Base-by-base conservation (phyloP, 2,888 invertebrate species). In the Ischnura elegans region DNA sequence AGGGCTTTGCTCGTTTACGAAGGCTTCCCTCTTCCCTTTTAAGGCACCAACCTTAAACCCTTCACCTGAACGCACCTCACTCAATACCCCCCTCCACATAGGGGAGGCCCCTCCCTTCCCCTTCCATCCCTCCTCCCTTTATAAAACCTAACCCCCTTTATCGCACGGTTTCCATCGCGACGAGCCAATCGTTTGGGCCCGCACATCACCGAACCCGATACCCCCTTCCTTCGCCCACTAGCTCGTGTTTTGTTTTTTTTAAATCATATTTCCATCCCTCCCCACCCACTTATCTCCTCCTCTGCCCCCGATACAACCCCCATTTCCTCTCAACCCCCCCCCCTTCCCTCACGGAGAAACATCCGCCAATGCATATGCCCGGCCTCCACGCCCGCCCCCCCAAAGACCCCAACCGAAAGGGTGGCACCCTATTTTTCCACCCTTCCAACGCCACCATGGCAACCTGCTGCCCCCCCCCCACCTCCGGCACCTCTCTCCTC, bases 161-260 rank as follows among this genome's bases (percentile, higher is more conserved):
- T 76, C 76, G 36, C 76, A 10, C 25, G 3, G 76, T 76, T 76
- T n/a, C 76, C 76, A 76, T 76, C 76, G 76, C 76, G 76, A 76
- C 76, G 29, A 76, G 13, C 76, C 76, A 76, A 76, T 76, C 76
- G 76, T 25, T 61, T 25, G 61, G 61, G 25, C 36, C 76, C 76
- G 36, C 76, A 76, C 76, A 29, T 36, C 61, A 21, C 66, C 29
- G 8, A 36, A 29, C 29, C 76, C 76, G 76, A 36, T 36, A 13
- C 29, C 61, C 25, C 61, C 61, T 25, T 61, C 61, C 61, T 61
- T 61, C 19, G 25, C 2, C 61, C 2, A 51, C 25, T n/a, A n/a
- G 61, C 61, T n/a, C n/a, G n/a, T n/a, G n/a, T n/a, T n/a, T n/a
- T n/a, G n/a, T n/a, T n/a, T n/a, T n/a, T n/a, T n/a, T n/a, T n/a